Base-by-base conservation (phyloP, 2,888 invertebrate species). In the Linyphia triangularis region DNA sequence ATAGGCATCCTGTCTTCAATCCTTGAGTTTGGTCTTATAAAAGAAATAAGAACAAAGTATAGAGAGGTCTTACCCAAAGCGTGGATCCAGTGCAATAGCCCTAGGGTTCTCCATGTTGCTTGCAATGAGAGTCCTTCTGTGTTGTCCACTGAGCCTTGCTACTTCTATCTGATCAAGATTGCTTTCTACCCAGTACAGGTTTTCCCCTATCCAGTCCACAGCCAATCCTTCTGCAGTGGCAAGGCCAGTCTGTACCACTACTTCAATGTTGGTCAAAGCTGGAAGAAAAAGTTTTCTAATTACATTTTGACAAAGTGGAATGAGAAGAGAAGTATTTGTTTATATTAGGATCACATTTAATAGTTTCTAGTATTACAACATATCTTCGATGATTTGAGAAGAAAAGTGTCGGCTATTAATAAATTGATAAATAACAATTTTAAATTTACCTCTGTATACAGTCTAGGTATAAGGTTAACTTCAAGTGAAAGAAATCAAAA, bases 161-260 rank as follows among this genome's bases (percentile, higher is more conserved):
- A 96, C 96, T 94, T 97, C 96, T 88, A 97, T 96, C 93, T 96
- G 96, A 92, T 96, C 96, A 90, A 96, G 93, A 91, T 95, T 95
- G 92, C 96, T 96, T 93, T 97, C 96, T 22, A 96, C 96, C 97
- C 97, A 97, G 93, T 97, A 97, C 5, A 97, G 93, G 93, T 97
- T 97, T 91, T 95, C 94, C 26, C 95, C 96, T 90, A 97, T 95
- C 97, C 97, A 97, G 93, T 97, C 97, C 1, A 97, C 96, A 0
- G 97, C 97, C 90, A 97, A 93, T 0, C 97, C 98, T 93, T 98
- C 98, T 0, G 97, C 97, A 1, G 96, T 96, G 2, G 96, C 95
- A 88, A 98, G 93, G 0, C 97, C 97, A 19, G 95, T 95, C 91
- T 96, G 95, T 28, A 97, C 96, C 19, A 98, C 96, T 1, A 96